Percentiles rank a stretch among this genome's conserved stretches.
Evolutionary conservation across 1,140 invertebrate species (phyloP).

Genomic region (Sinonovacula constricta): DNA sequence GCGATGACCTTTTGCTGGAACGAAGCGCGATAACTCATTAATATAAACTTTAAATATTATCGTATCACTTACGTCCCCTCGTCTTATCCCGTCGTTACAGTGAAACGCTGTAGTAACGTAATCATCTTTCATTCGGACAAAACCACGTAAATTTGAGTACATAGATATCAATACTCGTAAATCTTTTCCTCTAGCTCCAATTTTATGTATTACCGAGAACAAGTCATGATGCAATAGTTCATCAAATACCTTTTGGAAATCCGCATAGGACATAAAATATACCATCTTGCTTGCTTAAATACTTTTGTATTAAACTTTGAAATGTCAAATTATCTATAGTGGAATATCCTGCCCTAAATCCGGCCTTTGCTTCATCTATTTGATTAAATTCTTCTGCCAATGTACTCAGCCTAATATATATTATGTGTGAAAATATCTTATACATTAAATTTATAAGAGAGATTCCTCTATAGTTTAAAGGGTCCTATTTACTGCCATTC

Average conservation of each 20-base stretch:
- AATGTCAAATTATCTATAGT: background rate
- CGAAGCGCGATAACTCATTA: too few relatives aligned
- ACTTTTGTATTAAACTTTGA: conserved; percentile 13
- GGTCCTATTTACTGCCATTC: background rate
- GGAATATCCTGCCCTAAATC: background rate
- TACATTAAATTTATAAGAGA: background rate
- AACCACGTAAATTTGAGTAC: too few relatives aligned
- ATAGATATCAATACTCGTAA: too few relatives aligned
- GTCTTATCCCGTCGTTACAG: conserved; percentile 4
- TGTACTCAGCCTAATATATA: background rate
- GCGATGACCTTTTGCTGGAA: too few relatives aligned
- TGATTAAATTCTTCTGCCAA: background rate
- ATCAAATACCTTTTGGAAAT: too few relatives aligned
- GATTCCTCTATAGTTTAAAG: background rate
- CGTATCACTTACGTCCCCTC: too few relatives aligned
- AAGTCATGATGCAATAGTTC: too few relatives aligned
- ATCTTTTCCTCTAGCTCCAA: background rate
- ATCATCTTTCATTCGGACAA: too few relatives aligned
- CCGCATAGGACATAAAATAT: background rate
- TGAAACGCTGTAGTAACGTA: background rate
- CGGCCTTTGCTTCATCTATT: background rate
- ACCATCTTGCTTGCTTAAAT: background rate
- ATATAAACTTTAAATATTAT: background rate
- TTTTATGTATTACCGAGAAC: background rate
- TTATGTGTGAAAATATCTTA: background rate